Evolutionary conservation across 2,113 vertebrate genomes (phyloP), one percentile per base, ranked within the genome.

Genomic region (Pelodiscus sinensis): DNA sequence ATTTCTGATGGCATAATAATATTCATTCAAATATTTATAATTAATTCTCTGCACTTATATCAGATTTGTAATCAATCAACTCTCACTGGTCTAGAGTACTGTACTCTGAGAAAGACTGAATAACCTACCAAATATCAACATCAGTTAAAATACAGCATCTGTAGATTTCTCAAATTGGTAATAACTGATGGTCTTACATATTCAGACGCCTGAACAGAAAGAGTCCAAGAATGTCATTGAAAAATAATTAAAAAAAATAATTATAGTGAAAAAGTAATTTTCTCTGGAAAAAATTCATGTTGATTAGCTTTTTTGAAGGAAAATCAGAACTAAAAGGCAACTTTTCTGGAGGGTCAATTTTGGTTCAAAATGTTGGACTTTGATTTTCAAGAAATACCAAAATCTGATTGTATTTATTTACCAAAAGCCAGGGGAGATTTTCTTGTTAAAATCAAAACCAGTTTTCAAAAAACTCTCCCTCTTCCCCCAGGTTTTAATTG

Each of bases 41-140:
- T 92, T 92, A 86, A 58, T 68, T 85, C 60, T 93, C 81, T 89
- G 55, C 16, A 3, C 18, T 95, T 94, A 94, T 90, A 80, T 94
- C 62, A 93, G 9, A 55, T 93, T 94, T 81, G 93, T 80, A 77
- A 92, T 55, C 93, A 92, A 81, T 27, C n/a, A 93, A 54, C 35
- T 93, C 92, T 68, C 87, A 31, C 55, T 84, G 54, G n/a, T 89
- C 81, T 71, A 73, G 44, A 81, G 82, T 44, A 4, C 27, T 86
- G 11, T 86, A 44, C 78, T 35, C 82, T 56, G 29, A 94, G 58
- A 31, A 82, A 84, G 38, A 84, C 22, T 89, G 8, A n/a, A 85
- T 9, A 94, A 11, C 24, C 15, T 91, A 55, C 73, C 50, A 91
- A 92, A 94, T 86, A 51, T 60, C 27, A 89, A 65, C 90, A 71